Base-by-base conservation (phyloP, 2,888 invertebrate genomes). In the Selenia dentaria region DNA sequence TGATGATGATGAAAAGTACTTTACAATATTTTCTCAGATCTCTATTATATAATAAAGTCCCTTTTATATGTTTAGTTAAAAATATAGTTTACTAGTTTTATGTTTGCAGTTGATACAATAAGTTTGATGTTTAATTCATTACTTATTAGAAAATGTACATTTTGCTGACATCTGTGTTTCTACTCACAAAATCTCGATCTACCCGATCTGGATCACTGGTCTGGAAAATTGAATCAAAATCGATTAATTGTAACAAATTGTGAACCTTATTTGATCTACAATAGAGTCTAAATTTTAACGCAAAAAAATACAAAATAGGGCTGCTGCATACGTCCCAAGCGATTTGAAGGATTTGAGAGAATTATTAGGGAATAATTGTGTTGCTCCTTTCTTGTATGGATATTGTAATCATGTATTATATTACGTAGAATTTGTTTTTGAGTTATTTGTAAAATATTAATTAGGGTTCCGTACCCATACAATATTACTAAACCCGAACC, bases 191-290 rank as follows among this genome's bases (percentile, higher is more conserved):
- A 50, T 47, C 52, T 36, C 37, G 20, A 53, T 54, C 47, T 35
- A 28, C 50, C 49, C 70, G 86, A 79, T 78, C 71, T 70, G 70
- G 78, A 51, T 68, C 85, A 67, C 62, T 83, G 85, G 67, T 59
- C 83, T 66, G 87, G 87, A 88, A 89, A 89, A 89, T 89, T 88
- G 83, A 80, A 84, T 83, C 75, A 70, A 76, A 75, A 79, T 54
- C 26, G 16, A 16, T n/a, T n/a, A n/a, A 45, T 14, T 24, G 16
- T 16, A 18, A 25, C 0, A 38, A 10, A 49, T n/a, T 35, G 18
- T 46, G 5, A 14, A 39, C 50, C 43, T 44, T 52, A 52, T 10
- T 6, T 0, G 1, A 0, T 5, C 4, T 0, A 1, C 0, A 0
- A n/a, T 37, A 53, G 4, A 16, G 16, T 8, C 37, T 9, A 31